phyloP scores from a whole-genome alignment of 2,888 invertebrate genomes.

The Caenorhabditis sp. region DNA sequence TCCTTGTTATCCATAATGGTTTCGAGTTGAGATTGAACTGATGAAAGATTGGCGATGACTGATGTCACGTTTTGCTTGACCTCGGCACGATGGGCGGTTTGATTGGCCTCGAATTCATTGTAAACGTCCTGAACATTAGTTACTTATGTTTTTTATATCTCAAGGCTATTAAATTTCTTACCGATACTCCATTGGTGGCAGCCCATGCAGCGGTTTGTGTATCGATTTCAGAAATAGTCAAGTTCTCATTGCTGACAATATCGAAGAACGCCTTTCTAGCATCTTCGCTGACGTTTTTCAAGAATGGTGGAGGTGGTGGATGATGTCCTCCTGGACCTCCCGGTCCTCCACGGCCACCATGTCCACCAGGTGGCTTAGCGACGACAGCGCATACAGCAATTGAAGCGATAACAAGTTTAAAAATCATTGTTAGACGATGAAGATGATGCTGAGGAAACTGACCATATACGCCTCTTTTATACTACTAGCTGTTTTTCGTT shows the following conservation, averaged over 20 bases:
- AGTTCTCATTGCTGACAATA: constrained; percentile 32
- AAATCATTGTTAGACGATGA: not conserved
- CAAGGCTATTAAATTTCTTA: too few relatives aligned
- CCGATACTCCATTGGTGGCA: constrained; percentile 33
- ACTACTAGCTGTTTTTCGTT: not conserved
- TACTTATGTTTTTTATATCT: too few relatives aligned
- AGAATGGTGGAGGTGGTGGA: constrained; percentile 38
- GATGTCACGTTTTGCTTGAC: constrained; percentile 36
- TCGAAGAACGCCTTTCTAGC: constrained; percentile 29
- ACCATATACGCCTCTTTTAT: not conserved
- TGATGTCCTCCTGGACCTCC: constrained; percentile 3
- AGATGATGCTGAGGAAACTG: too few relatives aligned
- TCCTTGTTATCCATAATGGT: constrained; percentile 34
- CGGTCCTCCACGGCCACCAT: constrained; percentile 3
- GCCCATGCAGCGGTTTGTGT: constrained; percentile 34
- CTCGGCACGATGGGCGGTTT: constrained; percentile 30
- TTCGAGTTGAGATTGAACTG: constrained; percentile 24
- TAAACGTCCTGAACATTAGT: constrained; percentile 17
- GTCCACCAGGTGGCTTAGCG: not conserved
- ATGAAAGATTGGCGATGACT: constrained; percentile 34
- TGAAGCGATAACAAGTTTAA: not conserved
- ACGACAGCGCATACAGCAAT: not conserved
- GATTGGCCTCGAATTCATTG: constrained; percentile 25
- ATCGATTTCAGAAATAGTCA: constrained; percentile 35
- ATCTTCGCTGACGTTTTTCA: constrained; percentile 36